phyloP scores from a whole-genome alignment of 2,797 vertebrate genomes.

The Protosalanx chinensis region DNA sequence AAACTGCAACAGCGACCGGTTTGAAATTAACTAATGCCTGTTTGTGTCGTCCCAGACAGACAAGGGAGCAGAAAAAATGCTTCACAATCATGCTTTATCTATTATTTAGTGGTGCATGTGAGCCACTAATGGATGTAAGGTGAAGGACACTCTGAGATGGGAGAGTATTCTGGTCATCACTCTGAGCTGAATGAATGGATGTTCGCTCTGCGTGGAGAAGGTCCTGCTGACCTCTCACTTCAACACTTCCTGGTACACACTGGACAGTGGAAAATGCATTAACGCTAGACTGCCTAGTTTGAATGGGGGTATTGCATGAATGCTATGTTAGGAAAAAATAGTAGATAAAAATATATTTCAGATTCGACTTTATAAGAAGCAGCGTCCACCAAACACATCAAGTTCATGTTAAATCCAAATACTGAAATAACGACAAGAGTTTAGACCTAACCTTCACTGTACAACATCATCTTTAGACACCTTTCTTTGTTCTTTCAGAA shows the following conservation, averaged over 20 bases:
- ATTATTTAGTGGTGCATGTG: constrained; percentile 48
- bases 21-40: constrained; percentile 17
- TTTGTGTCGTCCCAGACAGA: background rate
- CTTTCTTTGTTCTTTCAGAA: too few species aligned
- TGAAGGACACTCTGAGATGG: background rate
- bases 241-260: background rate
- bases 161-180: constrained; percentile 14
- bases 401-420: too few species aligned
- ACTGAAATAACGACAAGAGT: too few species aligned
- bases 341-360: too few species aligned
- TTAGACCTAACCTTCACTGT: too few species aligned
- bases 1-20: constrained; percentile 21
- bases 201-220: background rate
- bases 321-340: too few species aligned
- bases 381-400: too few species aligned
- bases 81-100: constrained; percentile 24
- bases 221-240: background rate
- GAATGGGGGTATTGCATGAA: too few species aligned
- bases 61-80: background rate
- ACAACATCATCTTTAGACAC: too few species aligned
- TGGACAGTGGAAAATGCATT: too few species aligned
- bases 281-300: too few species aligned
- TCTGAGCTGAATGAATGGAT: background rate
- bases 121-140: constrained; percentile 36
- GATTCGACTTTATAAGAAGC: too few species aligned